These are phyloP conservation scores for Muraenolepis orangiensis DNA, from an alignment of 2,797 vertebrate genomes.

Conservation along the genomic window DNA sequence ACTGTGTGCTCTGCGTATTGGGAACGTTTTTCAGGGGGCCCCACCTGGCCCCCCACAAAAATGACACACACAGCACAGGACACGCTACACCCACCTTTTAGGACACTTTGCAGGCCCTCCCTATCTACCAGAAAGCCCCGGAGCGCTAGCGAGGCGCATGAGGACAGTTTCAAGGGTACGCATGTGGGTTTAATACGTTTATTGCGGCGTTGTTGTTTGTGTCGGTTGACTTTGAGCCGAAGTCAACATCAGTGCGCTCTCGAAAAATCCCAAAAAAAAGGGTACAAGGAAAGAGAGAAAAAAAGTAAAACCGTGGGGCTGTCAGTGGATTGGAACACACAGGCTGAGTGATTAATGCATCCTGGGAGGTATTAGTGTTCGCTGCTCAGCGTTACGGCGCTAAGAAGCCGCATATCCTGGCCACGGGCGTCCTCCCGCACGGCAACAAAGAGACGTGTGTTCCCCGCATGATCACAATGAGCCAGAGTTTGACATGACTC, in stretches of 20 bases:
- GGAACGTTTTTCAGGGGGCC: conserved; percentile 47
- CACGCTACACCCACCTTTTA: not conserved
- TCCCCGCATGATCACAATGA: not conserved
- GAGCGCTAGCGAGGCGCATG: no score
- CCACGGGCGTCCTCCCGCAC: not conserved
- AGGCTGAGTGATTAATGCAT: not conserved
- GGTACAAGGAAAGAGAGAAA: not conserved
- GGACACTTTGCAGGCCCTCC: no score
- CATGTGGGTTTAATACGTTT: not conserved
- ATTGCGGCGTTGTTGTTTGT: not conserved
- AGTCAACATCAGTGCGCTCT: not conserved
- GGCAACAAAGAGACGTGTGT: not conserved
- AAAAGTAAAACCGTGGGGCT: no score
- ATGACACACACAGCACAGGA: conserved; percentile 5
- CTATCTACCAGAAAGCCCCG: no score
- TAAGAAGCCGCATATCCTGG: not conserved
- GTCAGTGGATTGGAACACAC: not conserved
- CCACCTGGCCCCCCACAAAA: conserved; percentile 25
- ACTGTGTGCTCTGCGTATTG: conserved; percentile 37
- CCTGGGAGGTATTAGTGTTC: not conserved
- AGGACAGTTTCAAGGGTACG: no score
- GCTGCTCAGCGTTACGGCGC: not conserved
- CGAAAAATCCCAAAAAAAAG: not conserved
- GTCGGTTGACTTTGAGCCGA: not conserved
- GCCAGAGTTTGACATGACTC: not conserved